Base-by-base conservation (phyloP, 2,888 invertebrate species). In the Yponomeuta sedellus region DNA sequence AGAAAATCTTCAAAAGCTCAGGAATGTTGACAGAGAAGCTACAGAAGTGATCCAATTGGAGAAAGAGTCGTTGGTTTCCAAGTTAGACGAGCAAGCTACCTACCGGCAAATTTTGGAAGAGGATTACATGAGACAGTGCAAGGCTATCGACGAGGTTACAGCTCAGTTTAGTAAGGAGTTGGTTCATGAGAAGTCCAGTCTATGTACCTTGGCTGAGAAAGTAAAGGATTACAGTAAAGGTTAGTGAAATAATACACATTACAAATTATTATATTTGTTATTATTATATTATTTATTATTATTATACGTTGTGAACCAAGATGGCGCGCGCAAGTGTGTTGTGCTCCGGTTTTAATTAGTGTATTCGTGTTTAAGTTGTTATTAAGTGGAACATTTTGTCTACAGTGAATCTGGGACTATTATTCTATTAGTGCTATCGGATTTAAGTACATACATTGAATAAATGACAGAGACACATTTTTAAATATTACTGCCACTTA, bases 1-100 rank as follows among this genome's bases (percentile, higher is more conserved):
- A n/a, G 56, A 39, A 16, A 28, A 8, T 22, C 8, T 66, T 16
- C 61, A 61, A 61, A 19, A 44, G 44, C 6, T 34, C 8, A 39
- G 16, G 59, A 73, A 77, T n/a, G 69, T 68, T 20, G 75, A 77
- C 64, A 69, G 67, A 65, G 71, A 76, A 68, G 67, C 73, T 12
- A 74, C 81, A 56, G 71, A 77, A 58, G 72, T 71, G 8, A 68
- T 81, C 61, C 74, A 78, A 69, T 75, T 74, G 68, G 81, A 83
- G 71, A 61, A 40, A 61, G 28, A 66, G 63, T 19, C 34, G 34
- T 39, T 62, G 39, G 62, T 39, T n/a, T 19, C 25, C 12, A 64
- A 64, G 11, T 57, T 22, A 25, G 34, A 61, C 8, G 12, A 39
- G 11, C 39, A 61, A 61, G 25, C 19, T 56, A 2, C 19, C 6